Base-by-base conservation (phyloP, 2,113 vertebrate species). In the Scomber japonicus region DNA sequence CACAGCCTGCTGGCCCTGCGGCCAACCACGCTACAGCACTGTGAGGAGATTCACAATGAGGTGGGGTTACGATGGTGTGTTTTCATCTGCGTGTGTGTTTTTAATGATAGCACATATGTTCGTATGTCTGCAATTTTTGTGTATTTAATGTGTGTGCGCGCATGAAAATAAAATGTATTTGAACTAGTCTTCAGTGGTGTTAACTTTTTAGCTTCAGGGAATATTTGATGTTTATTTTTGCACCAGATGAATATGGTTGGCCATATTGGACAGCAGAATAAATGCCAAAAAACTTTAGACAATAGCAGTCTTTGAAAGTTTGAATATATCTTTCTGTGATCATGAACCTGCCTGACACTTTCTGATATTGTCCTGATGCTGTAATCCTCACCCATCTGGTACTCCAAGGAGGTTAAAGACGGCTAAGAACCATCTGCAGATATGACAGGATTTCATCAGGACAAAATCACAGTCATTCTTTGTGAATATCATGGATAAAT, bases 21-120 rank as follows among this genome's bases (percentile, higher is more conserved):
- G 75, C 90, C 95, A 31, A 85, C 84, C 16, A 92, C 95, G 67
- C 85, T 99, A 83, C 96, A 96, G 80, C 92, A 94, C 94, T 95
- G 91, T 71, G 98, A 99, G 94, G 97, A 98, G 93, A 97, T 97
- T 90, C 98, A 99, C 94, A 99, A 98, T 17, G 98, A 99, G 98
- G 98, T 99, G 90, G 94, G 94, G 59, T 45, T 50, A 50, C 2
- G 35, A n/a, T 71, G 15, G 8, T 49, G 54, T 62, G 76, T 51
- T 77, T 71, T 68, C 60, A 59, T 49, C 50, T 51, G 17, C 21
- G 5, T 71, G 40, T 71, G 49, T 60, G 31, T 48, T 67, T 14
- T 40, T 40, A 40, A 40, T 48, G n/a, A 56, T 53, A 35, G 46
- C 0, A 14, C 40, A 50, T 15, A 48, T 8, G 57, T 24, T 27